phyloP scores from a whole-genome alignment of 2,888 invertebrate species.

The Neoascia interrupta region DNA sequence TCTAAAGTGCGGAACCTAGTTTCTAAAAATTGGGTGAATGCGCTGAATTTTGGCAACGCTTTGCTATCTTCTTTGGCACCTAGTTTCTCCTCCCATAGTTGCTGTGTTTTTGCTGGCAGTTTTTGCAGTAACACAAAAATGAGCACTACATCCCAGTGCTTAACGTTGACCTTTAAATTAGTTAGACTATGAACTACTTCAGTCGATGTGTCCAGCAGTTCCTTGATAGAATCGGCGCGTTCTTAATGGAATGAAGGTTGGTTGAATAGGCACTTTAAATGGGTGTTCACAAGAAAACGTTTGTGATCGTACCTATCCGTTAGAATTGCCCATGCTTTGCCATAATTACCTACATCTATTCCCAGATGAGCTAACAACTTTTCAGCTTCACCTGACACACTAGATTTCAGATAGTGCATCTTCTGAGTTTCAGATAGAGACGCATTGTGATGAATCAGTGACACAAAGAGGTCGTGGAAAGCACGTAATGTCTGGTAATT shows the following conservation, averaged over 20 bases:
- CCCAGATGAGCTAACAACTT: too few species aligned
- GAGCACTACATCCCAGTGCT: background rate
- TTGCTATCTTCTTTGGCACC: background rate
- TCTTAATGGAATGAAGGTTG: background rate
- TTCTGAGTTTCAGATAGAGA: background rate
- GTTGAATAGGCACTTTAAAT: background rate
- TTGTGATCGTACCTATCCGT: background rate
- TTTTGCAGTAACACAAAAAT: background rate
- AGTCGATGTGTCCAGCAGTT: background rate
- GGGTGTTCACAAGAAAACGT: background rate
- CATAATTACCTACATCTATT: background rate
- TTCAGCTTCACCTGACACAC: too few species aligned
- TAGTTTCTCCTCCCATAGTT: too few species aligned
- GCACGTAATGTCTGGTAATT: background rate
- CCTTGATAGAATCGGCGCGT: slow-evolving; percentile 3
- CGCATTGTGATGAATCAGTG: background rate
- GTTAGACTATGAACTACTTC: background rate
- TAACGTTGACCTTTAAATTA: too few species aligned
- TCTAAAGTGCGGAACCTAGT: too few species aligned
- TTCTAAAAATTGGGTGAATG: too few species aligned
- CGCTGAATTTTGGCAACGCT: too few species aligned
- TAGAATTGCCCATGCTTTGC: background rate
- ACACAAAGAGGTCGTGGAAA: background rate
- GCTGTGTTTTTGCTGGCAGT: too few species aligned
- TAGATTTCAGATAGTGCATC: slow-evolving; percentile 2